Evolutionary conservation across 2,113 vertebrate species (phyloP), one percentile per base, ranked within the genome.

Genomic region (Oplegnathus fasciatus): DNA sequence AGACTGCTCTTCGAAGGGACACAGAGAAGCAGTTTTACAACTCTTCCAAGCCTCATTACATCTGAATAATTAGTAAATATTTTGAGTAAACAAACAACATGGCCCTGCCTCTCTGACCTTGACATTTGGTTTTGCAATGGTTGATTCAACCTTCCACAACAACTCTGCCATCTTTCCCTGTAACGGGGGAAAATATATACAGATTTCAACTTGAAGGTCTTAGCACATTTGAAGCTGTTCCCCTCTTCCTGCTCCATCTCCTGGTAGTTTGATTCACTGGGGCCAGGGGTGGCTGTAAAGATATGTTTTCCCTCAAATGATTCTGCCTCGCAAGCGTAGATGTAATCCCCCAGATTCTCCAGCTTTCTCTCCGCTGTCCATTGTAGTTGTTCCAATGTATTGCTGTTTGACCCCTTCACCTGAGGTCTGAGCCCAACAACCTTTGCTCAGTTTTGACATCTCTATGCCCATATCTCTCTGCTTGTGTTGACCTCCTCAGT

Each of bases 31-130:
- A 65, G 58, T 62, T 55, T 58, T 76, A 64, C 50, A 67, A 80
- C 71, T 80, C 81, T 68, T 76, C n/a, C 15, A 44, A 86, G 82
- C 54, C 84, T 85, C 62, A 68, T 86, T 87, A 83, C 46, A 78
- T 78, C 42, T 84, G 50, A 78, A 87, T 90, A 86, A 86, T 87
- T 78, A 80, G 55, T 34, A 30, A 78, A 84, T 62, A 42, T 61
- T 78, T 72, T 37, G 9, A 66, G 70, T 62, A 74, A 91, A 89
- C 71, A 89, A 77, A 75, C 69, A 82, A 13, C 22, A 13, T 8
- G 48, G 54, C 26, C 50, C 42, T 34, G 57, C 52, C 42, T 75
- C 42, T 74, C 42, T 52, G 28, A 84, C 67, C 40, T 72, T 32
- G 42, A 50, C n/a, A 50, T 76, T 73, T 0, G 13, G 34, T 68